A percentile compares a stretch with the other conserved stretches of the same genome.
phyloP scores from a whole-genome alignment of 2,113 vertebrate species.

The Malurus cyaneus region DNA sequence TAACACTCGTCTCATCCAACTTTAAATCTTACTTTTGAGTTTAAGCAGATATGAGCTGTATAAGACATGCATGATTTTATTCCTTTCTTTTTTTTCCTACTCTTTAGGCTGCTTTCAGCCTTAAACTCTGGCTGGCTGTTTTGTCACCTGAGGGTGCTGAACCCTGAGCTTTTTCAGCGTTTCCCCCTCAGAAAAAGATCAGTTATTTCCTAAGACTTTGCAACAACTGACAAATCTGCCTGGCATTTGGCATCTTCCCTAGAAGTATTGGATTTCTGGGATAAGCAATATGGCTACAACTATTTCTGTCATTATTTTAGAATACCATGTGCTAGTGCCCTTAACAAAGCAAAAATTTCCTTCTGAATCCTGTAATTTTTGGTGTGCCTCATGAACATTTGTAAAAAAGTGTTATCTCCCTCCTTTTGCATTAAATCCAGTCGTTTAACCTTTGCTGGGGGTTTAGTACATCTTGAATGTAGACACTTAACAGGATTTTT shows the following conservation, averaged over 20 bases:
- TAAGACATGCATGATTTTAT: background rate
- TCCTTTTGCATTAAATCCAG: background rate
- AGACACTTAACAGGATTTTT: background rate
- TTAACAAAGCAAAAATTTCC: background rate
- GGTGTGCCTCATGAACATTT: background rate
- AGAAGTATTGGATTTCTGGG: background rate
- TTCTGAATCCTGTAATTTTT: background rate
- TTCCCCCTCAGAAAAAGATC: background rate
- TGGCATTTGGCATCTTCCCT: constrained; percentile 21
- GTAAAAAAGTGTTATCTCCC: background rate
- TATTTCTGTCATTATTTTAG: constrained; percentile 45
- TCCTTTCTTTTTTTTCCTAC: background rate
- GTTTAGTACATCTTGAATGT: background rate
- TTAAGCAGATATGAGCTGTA: background rate
- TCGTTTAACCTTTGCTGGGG: background rate
- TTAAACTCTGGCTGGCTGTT: background rate
- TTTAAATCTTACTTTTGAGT: background rate
- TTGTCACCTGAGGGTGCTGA: background rate
- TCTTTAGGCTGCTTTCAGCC: background rate
- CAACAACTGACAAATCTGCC: background rate
- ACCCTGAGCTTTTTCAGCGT: background rate
- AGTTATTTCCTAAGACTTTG: background rate
- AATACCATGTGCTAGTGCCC: constrained; percentile 21
- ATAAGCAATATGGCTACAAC: constrained; percentile 32
- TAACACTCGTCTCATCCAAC: background rate